Evolutionary conservation across 2,113 vertebrate genomes (phyloP), one percentile per base, ranked within the genome.

Genomic region (Callipepla californica): DNA sequence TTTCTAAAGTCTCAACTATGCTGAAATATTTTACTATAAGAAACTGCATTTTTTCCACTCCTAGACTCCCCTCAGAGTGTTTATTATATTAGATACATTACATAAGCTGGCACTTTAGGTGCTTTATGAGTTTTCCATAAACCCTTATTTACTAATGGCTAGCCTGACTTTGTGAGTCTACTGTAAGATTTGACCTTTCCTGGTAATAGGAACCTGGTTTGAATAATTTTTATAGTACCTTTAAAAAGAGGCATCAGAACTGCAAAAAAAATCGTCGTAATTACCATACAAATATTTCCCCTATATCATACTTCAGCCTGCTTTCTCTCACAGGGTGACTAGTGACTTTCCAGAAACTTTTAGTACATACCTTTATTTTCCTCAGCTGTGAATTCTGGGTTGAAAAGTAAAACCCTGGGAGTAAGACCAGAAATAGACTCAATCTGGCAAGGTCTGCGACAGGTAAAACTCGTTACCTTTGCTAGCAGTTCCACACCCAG

Each of bases 111-210:
- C 75, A 93, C 74, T 94, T 96, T 48, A 89, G 67, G 88, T 89
- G 55, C 93, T 93, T 97, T 96, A 96, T 93, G 92, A 85, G 77
- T 95, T 96, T 96, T 97, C 94, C 88, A 87, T 94, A 95, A 94
- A 94, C 78, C 78, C 72, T 91, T 89, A 93, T 95, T 96, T 95
- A 92, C 93, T 93, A 95, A 94, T 86, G 77, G 75, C 80, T 92
- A 85, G 85, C 40, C 73, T 88, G 77, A 86, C 73, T 95, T 94
- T 90, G 76, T 92, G 76, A 92, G 81, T 75, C 79, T 91, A 72
- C 48, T 45, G 47, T 85, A 91, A 85, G 78, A 72, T 90, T 93
- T 91, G 85, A 95, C 84, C 93, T 92, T 92, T 72, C 57, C 32
- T 65, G 62, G 65, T 91, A 90, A 83, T 76, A 51, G 73, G 76